A percentile compares a stretch with the other conserved stretches of the same genome.
These are phyloP conservation scores for Sarcophilus harrisii DNA, from an alignment of 2,797 vertebrate species.

Conservation along the genomic window DNA sequence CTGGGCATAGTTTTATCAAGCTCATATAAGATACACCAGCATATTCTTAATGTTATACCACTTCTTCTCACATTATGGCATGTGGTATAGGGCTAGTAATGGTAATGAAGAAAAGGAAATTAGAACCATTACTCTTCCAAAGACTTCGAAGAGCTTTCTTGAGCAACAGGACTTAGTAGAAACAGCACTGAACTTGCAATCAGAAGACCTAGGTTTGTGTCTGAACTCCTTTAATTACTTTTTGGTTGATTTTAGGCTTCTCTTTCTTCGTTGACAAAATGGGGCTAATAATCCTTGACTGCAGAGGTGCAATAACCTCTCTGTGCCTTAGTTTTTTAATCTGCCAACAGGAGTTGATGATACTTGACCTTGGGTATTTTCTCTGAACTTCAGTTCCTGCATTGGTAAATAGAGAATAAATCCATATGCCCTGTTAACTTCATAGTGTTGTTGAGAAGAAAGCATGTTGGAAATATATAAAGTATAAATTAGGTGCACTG, in stretches of 20 bases:
- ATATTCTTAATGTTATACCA: background rate
- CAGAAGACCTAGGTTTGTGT: background rate
- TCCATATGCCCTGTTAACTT: background rate
- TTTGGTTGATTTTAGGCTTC: background rate
- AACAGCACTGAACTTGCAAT: background rate
- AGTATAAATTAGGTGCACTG: background rate
- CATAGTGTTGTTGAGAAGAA: background rate
- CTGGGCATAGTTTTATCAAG: background rate
- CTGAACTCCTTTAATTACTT: background rate
- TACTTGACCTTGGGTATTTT: background rate
- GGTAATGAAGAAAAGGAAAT: background rate
- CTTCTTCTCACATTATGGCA: background rate
- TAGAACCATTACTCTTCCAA: background rate
- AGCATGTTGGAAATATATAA: background rate
- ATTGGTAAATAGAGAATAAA: background rate
- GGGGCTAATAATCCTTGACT: background rate
- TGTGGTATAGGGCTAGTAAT: background rate
- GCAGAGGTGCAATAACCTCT: background rate
- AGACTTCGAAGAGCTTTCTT: background rate
- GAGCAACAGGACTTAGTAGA: background rate
- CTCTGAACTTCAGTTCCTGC: background rate
- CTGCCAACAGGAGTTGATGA: background rate
- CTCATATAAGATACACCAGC: background rate
- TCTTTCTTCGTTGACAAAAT: background rate
- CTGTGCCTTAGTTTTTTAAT: background rate